Conservation (phyloP, 1,140 invertebrate species). For the Odontomachus brunneus region DNA sequence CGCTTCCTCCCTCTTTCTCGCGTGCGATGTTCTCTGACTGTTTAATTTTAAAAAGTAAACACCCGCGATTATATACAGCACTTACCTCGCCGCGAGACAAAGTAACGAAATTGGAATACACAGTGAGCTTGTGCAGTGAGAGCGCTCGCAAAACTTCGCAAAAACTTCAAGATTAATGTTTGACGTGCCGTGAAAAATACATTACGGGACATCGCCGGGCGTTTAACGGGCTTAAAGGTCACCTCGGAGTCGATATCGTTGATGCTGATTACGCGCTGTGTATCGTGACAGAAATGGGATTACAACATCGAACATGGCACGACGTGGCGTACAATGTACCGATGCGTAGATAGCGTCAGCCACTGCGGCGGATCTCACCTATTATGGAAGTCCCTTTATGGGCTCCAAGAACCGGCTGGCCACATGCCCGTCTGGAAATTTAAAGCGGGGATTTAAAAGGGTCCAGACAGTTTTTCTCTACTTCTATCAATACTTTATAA, state of each 20-base stretch:
- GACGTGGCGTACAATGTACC: background rate
- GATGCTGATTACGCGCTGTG: background rate
- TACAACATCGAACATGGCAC: background rate
- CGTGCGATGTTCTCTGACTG: background rate
- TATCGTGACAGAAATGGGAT: background rate
- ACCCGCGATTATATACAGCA: background rate
- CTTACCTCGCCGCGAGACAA: no score
- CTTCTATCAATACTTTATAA: no score
- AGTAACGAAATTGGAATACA: conserved; percentile 20
- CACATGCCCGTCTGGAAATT: conserved; percentile 5
- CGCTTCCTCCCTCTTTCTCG: background rate
- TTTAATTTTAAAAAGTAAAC: conserved; percentile 46
- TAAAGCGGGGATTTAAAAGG: no score
- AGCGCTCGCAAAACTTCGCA: no score
- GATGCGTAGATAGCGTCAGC: conserved; percentile 17
- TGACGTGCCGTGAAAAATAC: background rate
- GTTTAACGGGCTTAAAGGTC: background rate
- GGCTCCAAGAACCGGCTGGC: conserved; percentile 11
- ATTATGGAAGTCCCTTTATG: conserved; percentile 36
- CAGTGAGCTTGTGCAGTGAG: background rate
- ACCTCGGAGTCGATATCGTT: background rate
- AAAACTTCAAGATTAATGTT: conserved; percentile 16
- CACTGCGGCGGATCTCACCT: background rate
- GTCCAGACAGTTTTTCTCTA: no score
- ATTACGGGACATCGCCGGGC: background rate